Conservation (phyloP, 2,113 vertebrate species). For the Fregata magnificens region DNA sequence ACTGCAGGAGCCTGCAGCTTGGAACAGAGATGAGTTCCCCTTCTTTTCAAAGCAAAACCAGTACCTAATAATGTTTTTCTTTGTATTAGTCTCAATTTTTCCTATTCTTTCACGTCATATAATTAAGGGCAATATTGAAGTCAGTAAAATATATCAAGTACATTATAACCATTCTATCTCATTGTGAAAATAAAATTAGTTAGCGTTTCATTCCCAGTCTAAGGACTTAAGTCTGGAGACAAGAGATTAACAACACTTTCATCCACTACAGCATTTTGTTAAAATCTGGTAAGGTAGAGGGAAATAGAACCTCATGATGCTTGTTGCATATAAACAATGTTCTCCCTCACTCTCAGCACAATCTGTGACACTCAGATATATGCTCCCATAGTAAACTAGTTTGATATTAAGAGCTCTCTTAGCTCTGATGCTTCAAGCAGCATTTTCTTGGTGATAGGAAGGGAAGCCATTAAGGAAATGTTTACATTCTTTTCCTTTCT, state of each 20-base stretch:
- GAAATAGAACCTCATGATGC: neutral
- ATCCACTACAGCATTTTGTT: neutral
- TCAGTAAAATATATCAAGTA: neutral
- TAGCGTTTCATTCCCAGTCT: neutral
- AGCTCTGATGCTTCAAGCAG: neutral
- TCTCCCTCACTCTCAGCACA: neutral
- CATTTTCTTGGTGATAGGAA: neutral
- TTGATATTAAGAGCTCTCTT: neutral
- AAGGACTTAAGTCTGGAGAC: neutral
- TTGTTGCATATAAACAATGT: neutral
- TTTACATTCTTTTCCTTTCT: neutral
- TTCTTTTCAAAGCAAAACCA: neutral
- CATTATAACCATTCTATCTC: neutral
- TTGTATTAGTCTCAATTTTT: neutral
- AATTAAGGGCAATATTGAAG: neutral
- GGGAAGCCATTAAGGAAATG: neutral
- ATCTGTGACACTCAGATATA: neutral
- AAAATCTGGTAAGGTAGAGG: neutral
- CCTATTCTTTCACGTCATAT: neutral
- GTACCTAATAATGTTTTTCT: neutral
- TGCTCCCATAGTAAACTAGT: neutral
- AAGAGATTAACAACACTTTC: neutral
- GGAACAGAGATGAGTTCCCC: neutral
- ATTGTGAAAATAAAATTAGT: neutral
- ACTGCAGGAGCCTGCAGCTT: neutral